Conservation (phyloP, 1,140 invertebrate genomes). For the Dufourea novaeangliae region DNA sequence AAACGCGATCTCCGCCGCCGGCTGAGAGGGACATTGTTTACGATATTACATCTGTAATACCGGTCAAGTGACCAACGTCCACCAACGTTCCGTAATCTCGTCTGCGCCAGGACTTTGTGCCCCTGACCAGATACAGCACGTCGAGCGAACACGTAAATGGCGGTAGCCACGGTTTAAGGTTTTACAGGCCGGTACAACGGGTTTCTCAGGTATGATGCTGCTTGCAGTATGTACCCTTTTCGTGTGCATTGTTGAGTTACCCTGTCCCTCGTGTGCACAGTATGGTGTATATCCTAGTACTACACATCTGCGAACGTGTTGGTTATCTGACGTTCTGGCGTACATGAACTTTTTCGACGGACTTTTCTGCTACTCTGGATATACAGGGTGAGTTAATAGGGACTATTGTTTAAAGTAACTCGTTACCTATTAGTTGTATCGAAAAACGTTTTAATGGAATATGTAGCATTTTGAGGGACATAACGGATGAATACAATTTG, state of each 20-base stretch:
- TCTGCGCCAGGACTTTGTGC: conserved; percentile 59
- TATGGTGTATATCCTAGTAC: too few species aligned
- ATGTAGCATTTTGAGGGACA: too few species aligned
- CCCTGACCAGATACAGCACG: conserved; percentile 74
- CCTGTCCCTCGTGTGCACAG: background rate
- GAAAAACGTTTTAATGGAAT: too few species aligned
- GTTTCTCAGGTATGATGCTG: conserved; percentile 54
- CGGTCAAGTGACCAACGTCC: conserved; percentile 72
- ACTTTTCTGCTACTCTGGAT: too few species aligned
- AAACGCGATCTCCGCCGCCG: conserved; percentile 49
- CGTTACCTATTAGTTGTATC: too few species aligned
- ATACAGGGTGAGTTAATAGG: too few species aligned
- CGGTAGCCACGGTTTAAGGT: conserved; percentile 6
- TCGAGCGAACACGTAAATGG: conserved; percentile 65
- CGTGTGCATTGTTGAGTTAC: background rate
- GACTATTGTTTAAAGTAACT: too few species aligned
- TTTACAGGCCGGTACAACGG: conserved; percentile 33
- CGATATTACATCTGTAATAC: conserved; percentile 75
- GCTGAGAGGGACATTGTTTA: conserved; percentile 71
- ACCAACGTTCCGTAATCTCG: conserved; percentile 69
- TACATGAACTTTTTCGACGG: too few species aligned
- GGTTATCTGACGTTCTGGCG: too few species aligned
- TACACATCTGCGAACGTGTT: too few species aligned
- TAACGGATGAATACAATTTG: too few species aligned
- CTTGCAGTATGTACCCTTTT: background rate